Percentiles rank a stretch among this genome's conserved stretches.
phyloP scores from a whole-genome alignment of 30 jellyfish, hydroid and myxozoan species.

The Aurelia sp. region DNA sequence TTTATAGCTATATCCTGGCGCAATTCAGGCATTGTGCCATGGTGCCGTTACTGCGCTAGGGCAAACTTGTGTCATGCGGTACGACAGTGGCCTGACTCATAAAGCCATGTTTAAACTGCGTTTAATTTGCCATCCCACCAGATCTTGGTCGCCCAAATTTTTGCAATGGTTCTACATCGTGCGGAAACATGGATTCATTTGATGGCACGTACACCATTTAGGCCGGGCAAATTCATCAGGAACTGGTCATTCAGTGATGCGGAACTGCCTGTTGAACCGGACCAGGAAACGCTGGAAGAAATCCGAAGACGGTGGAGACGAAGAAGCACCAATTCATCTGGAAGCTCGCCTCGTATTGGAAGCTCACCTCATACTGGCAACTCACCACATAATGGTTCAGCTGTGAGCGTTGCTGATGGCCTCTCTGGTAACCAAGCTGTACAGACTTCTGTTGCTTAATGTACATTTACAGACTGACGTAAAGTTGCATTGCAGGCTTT shows the following conservation, averaged over 20 bases:
- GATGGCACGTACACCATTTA: conserved; percentile 91
- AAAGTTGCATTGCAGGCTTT: too few species aligned
- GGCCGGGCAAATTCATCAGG: conserved; percentile 88
- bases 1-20: too few species aligned
- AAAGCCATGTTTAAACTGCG: background rate
- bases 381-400: too few species aligned
- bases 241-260: conserved; percentile 94
- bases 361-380: too few species aligned
- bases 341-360: too few species aligned
- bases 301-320: conserved; percentile 66
- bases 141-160: conserved; percentile 60
- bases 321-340: background rate
- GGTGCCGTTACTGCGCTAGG: background rate
- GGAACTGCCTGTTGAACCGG: conserved; percentile 91
- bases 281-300: conserved; percentile 67
- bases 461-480: too few species aligned
- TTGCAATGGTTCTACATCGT: conserved; percentile 77
- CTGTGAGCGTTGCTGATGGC: too few species aligned
- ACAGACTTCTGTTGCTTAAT: too few species aligned
- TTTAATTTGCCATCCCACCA: background rate
- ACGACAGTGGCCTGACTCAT: background rate
- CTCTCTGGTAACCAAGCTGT: too few species aligned
- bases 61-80: background rate
- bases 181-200: conserved; percentile 80
- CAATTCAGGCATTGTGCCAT: background rate